Conservation (phyloP, 2,113 vertebrate genomes). For the Ictidomys tridecemlineatus region DNA sequence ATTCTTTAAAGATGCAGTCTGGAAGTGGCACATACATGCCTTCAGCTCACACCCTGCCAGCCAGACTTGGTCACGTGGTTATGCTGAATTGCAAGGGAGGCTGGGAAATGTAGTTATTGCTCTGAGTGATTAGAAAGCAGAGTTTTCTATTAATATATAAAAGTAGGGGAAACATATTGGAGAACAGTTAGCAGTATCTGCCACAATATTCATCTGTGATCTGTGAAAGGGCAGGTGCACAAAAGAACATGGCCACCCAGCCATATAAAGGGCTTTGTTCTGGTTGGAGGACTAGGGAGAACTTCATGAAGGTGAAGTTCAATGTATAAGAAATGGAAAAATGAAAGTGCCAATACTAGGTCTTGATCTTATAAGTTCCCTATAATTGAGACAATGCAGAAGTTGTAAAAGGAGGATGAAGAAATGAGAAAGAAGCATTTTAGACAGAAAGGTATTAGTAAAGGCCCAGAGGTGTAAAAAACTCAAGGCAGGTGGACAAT, state of each 20-base stretch:
- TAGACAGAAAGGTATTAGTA: background rate
- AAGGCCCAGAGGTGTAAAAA: slow-evolving; percentile 6
- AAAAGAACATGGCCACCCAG: background rate
- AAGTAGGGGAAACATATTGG: background rate
- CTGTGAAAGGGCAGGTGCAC: background rate
- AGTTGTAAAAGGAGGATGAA: background rate
- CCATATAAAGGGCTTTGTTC: background rate
- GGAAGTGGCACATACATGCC: background rate
- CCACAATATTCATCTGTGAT: background rate
- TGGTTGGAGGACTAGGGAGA: background rate
- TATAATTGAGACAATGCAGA: background rate
- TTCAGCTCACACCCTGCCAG: background rate
- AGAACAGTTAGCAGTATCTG: background rate
- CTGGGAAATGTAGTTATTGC: background rate
- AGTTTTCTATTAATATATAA: background rate
- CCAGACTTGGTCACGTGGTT: background rate
- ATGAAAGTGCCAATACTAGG: background rate
- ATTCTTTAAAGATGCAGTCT: slow-evolving; percentile 1
- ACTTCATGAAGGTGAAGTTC: background rate
- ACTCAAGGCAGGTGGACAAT: background rate
- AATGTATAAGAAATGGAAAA: slow-evolving; percentile 6
- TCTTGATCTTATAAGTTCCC: background rate
- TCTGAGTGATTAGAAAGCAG: background rate
- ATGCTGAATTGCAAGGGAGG: background rate
- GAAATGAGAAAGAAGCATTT: slow-evolving; percentile 20